These are phyloP conservation scores for Rhinichthys osculus DNA, from an alignment of 2,797 vertebrate species.

Conservation along the genomic window DNA sequence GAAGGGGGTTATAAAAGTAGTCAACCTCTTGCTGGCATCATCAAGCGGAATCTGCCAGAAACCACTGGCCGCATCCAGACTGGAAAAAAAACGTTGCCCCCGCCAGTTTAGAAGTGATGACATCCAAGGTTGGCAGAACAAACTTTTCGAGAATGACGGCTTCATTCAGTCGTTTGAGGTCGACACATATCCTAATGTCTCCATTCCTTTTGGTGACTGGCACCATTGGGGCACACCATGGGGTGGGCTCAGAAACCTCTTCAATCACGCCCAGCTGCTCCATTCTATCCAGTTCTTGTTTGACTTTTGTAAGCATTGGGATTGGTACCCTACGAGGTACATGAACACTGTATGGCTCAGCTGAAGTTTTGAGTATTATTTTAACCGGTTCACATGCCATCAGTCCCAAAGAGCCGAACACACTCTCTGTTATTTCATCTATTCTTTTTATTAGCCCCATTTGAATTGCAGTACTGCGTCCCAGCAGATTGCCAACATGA, in stretches of 20 bases:
- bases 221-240: not conserved
- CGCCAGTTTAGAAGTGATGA: too few species aligned
- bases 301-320: not conserved
- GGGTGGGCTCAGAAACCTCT: not conserved
- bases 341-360: not conserved
- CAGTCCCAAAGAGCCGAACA: constrained; percentile 23
- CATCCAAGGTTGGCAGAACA: not conserved
- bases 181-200: not conserved
- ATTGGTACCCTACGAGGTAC: not conserved
- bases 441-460: not conserved
- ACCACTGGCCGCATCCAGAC: not conserved
- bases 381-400: not conserved
- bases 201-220: not conserved
- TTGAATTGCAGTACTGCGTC: too few species aligned
- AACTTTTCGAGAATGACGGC: not conserved
- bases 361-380: constrained; percentile 10
- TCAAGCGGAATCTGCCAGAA: not conserved
- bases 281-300: not conserved
- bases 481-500: too few species aligned
- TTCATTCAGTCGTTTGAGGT: not conserved
- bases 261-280: not conserved
- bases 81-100: not conserved
- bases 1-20: not conserved
- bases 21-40: not conserved
- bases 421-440: not conserved